Evolutionary conservation across 2,797 vertebrate species (phyloP), one percentile per base, ranked within the genome.

Genomic region (Chaetophractus vellerosus): DNA sequence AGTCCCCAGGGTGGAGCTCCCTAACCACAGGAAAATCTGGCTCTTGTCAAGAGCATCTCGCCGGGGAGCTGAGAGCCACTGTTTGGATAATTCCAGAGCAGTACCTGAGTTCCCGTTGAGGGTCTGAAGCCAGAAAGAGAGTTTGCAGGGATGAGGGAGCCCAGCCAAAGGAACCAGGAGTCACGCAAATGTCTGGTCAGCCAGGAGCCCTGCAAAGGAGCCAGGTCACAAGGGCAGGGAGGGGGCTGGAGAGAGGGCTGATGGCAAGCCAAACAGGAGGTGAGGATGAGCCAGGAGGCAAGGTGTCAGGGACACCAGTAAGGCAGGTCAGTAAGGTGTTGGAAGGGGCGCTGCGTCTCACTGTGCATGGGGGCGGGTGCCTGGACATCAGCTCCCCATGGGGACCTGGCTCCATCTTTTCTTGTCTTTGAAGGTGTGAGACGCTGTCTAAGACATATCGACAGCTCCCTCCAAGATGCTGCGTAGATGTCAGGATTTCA

Each of bases 251-350:
- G 36, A 48, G 21, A 28, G 26, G 69, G 52, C 69, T 91, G 72
- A 66, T n/a, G n/a, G n/a, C 81, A 92, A 61, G 90, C 87, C 92
- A 93, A 86, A 96, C 88, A 94, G 93, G 95, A 96, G 94, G 79
- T n/a, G 9, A 87, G 33, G n/a, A 68, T 61, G 59, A 93, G 31
- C 84, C 38, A 24, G 82, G 82, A 87, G 71, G 66, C 10, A 3
- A 90, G 59, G 90, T 79, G 45, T 86, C 83, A 80, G 93, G 80
- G 95, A 94, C 82, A 76, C 52, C 48, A 45, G 72, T 19, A 24
- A 24, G 74, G 31, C 45, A 92, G 83, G 89, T 33, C 91, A 75
- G 71, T 48, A 69, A 91, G 93, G 80, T 89, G 52, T 64, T 6
- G 0, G 87, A 90, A 94, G 87, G 84, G 63, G 38, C 24, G 2